These are phyloP conservation scores for Hippasteria phrygiana DNA, from an alignment of 53 echinoderm and acorn worm species.

Conservation along the genomic window DNA sequence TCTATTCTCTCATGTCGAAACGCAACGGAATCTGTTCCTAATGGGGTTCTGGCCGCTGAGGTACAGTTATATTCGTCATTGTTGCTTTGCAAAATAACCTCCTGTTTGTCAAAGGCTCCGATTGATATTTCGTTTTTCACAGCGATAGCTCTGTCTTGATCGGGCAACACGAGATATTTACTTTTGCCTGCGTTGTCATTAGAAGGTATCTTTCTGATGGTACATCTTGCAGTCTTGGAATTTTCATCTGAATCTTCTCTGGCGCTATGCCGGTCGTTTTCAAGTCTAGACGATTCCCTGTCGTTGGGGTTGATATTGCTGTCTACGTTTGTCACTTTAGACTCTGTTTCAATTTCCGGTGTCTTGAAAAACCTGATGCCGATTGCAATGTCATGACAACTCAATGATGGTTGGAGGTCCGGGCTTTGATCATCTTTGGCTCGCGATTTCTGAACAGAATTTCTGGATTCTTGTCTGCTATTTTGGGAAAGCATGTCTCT, in stretches of 20 bases:
- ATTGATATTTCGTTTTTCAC: not conserved
- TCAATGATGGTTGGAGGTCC: not conserved
- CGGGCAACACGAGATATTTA: conserved; percentile 15
- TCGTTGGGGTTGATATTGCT: not conserved
- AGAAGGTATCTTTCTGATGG: not conserved
- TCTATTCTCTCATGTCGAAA: not conserved
- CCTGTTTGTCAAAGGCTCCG: not conserved
- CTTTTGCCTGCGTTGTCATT: not conserved
- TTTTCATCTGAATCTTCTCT: not conserved
- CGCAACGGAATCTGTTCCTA: not conserved
- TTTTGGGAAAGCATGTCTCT: not conserved
- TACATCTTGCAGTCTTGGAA: not conserved
- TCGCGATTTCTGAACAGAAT: not conserved
- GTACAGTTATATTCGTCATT: no score
- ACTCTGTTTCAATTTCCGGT: not conserved
- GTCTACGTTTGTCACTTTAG: not conserved
- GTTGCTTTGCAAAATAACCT: not conserved
- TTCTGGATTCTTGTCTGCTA: not conserved
- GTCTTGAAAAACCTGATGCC: conserved; percentile 20
- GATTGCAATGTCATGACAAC: conserved; percentile 32
- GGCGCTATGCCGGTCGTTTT: not conserved
- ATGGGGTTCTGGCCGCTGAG: no score
- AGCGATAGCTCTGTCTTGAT: not conserved
- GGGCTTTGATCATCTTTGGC: not conserved
- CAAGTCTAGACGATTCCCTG: not conserved